Percentiles rank a stretch among this genome's conserved stretches.
Evolutionary conservation across 53 echinoderm and acorn worm genomes (phyloP).

Genomic region (Paelopatides confundens): DNA sequence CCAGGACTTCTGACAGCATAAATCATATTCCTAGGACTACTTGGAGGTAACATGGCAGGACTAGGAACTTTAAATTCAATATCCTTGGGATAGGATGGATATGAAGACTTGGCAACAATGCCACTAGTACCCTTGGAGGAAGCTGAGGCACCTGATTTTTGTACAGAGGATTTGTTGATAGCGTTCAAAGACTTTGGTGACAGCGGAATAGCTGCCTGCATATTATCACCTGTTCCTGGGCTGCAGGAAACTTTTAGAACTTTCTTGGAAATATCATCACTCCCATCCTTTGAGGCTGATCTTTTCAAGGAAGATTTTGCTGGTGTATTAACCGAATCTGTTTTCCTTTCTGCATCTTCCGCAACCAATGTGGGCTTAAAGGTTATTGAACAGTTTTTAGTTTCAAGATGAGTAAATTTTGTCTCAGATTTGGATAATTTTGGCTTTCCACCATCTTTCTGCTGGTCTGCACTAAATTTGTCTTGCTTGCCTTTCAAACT

Average conservation of each 20-base stretch:
- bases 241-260: not conserved
- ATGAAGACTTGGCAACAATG: not conserved
- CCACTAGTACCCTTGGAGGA: not conserved
- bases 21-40: conserved; percentile 76
- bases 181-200: conserved; percentile 3
- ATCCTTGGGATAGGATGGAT: conserved; percentile 39
- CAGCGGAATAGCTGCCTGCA: not conserved
- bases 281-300: conserved; percentile 10
- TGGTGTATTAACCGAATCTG: not conserved
- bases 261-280: conserved; percentile 14
- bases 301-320: conserved; percentile 21
- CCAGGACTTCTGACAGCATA: conserved; percentile 78
- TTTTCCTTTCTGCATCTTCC: not conserved
- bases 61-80: conserved; percentile 93
- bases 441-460: not conserved
- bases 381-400: not conserved
- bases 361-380: not conserved
- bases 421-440: not conserved
- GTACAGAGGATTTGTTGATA: not conserved
- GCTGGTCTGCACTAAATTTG: not conserved
- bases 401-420: not conserved
- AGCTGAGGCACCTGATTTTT: not conserved
- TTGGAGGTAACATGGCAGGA: conserved; percentile 89
- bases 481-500: not conserved
- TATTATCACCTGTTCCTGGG: not conserved